These are phyloP conservation scores for Drosophila rufa DNA, from an alignment of 1,140 invertebrate species.

Conservation along the genomic window DNA sequence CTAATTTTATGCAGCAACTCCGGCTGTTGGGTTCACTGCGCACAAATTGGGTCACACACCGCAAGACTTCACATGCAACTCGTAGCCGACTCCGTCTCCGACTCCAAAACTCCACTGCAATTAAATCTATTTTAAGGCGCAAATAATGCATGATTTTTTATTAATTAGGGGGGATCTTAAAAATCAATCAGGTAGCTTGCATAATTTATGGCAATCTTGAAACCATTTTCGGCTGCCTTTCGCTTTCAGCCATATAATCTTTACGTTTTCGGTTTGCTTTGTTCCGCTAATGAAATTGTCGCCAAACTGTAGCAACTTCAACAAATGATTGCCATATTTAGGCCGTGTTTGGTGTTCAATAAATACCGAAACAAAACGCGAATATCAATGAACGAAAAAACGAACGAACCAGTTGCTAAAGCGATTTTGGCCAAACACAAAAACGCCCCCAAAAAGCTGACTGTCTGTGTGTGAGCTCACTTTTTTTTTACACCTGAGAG, in stretches of 20 bases:
- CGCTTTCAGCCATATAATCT: slow-evolving; percentile 56
- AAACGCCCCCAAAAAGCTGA: slow-evolving; percentile 27
- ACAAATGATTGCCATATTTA: slow-evolving; percentile 61
- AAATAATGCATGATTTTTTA: slow-evolving; percentile 55
- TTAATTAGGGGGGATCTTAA: slow-evolving; percentile 69
- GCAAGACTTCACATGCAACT: slow-evolving; percentile 57
- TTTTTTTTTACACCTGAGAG: slow-evolving; percentile 4
- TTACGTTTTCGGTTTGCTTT: slow-evolving; percentile 32
- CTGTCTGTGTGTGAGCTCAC: slow-evolving; percentile 26
- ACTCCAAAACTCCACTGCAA: slow-evolving; percentile 32
- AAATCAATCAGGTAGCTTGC: slow-evolving; percentile 74
- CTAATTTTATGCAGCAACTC: slow-evolving; percentile 63
- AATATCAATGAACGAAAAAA: slow-evolving; percentile 27
- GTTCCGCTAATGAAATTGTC: slow-evolving; percentile 75
- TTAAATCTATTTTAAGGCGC: slow-evolving; percentile 49
- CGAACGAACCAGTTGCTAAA: slow-evolving; percentile 49
- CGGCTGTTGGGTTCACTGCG: slow-evolving; percentile 66
- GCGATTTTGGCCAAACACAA: slow-evolving; percentile 32
- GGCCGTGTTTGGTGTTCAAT: slow-evolving; percentile 56
- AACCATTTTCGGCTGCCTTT: slow-evolving; percentile 54
- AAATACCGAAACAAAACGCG: slow-evolving; percentile 48
- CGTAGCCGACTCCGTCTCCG: not conserved
- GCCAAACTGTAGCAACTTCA: slow-evolving; percentile 58
- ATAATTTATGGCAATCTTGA: slow-evolving; percentile 54
- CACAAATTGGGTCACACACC: slow-evolving; percentile 75